A percentile compares a stretch with the other conserved stretches of the same genome.
Conservation (phyloP, 2,797 vertebrate species). For the Halcyon leucocephala region DNA sequence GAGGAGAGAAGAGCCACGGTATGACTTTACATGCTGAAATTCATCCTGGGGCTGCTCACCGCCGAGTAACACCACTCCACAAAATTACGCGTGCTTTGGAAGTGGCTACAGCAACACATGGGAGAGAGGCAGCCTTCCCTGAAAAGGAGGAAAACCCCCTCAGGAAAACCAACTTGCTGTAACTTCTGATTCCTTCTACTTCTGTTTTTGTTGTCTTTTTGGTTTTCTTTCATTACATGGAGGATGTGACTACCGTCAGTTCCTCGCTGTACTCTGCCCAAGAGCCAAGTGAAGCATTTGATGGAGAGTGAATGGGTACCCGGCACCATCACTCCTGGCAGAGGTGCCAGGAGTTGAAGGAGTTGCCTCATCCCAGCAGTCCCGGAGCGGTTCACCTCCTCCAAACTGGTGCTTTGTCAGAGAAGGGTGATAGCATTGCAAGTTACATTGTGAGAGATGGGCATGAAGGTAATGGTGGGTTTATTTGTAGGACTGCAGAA, state of each 20-base stretch:
- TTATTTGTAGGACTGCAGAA: not conserved
- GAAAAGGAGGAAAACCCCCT: not conserved
- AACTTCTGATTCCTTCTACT: not conserved
- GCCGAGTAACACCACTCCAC: not conserved
- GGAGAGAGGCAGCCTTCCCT: not conserved
- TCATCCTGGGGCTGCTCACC: not conserved
- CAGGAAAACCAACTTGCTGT: not conserved
- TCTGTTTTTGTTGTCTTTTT: not conserved
- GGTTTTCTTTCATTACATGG: not conserved
- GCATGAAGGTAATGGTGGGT: fast-evolving
- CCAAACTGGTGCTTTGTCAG: not conserved
- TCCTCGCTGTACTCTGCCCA: not conserved
- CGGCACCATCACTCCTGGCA: not conserved
- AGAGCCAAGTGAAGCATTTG: not conserved
- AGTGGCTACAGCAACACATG: not conserved
- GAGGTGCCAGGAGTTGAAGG: not conserved
- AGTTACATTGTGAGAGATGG: not conserved
- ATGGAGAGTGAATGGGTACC: not conserved
- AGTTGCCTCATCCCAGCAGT: not conserved
- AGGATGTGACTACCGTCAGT: not conserved
- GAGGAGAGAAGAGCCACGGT: not conserved
- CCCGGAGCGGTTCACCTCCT: not conserved
- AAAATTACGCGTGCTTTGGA: not conserved
- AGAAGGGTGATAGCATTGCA: not conserved
- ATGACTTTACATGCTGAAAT: not conserved